Evolutionary conservation across 1,140 invertebrate genomes (phyloP).

Genomic region (Panagrolaimus sp.): DNA sequence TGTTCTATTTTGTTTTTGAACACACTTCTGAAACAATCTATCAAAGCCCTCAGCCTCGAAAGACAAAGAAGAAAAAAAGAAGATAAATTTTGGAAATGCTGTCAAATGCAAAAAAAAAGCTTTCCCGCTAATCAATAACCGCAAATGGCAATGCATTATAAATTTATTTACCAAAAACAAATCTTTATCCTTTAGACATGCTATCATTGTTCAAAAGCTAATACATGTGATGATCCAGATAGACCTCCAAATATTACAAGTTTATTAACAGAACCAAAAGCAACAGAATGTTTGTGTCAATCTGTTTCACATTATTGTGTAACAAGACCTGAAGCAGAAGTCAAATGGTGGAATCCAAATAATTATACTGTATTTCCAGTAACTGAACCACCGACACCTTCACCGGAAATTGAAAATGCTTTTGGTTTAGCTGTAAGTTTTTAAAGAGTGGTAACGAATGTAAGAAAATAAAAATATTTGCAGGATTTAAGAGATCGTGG

Average conservation of each 20-base stretch:
- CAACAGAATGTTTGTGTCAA: conserved; percentile 44
- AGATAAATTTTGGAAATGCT: not conserved
- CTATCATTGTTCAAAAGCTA: conserved; percentile 50
- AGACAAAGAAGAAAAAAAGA: not conserved
- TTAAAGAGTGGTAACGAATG: too few relatives aligned
- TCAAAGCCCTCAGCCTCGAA: not conserved
- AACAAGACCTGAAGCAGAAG: conserved; percentile 37
- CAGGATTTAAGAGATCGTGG: conserved; percentile 48
- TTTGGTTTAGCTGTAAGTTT: conserved; percentile 40
- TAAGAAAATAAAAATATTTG: too few relatives aligned
- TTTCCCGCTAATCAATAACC: too few relatives aligned
- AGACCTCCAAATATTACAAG: conserved; percentile 48
- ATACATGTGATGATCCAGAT: conserved; percentile 57
- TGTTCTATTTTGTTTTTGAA: conserved; percentile 11
- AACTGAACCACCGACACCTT: conserved; percentile 41
- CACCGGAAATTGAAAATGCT: conserved; percentile 45
- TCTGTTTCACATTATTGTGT: conserved; percentile 55
- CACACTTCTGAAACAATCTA: not conserved
- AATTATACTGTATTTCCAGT: conserved; percentile 54
- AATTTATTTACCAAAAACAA: not conserved
- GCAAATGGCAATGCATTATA: not conserved
- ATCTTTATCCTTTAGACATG: conserved; percentile 53
- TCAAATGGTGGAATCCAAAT: conserved; percentile 57
- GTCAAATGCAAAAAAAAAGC: not conserved
- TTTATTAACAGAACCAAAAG: conserved; percentile 34